Percentiles rank a stretch among this genome's conserved stretches.
Evolutionary conservation across 2,888 invertebrate species (phyloP).

Genomic region (Leptodirus hochenwartii): DNA sequence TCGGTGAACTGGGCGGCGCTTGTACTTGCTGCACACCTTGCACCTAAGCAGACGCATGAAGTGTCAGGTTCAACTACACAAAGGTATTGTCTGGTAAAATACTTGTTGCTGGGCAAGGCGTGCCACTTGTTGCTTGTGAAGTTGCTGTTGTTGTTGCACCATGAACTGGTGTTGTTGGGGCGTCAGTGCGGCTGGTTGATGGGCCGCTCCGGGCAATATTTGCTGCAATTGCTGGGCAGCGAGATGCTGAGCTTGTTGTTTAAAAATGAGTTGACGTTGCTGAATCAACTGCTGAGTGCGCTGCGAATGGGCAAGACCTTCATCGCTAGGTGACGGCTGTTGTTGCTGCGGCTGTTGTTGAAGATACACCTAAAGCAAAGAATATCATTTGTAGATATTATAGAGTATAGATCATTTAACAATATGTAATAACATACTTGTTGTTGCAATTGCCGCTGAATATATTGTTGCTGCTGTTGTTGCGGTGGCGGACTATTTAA

Average conservation of each 20-base stretch:
- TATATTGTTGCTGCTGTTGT: constrained; percentile 24
- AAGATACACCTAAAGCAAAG: constrained; percentile 24
- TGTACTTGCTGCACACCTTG: constrained; percentile 19
- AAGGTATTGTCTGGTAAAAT: constrained; percentile 15
- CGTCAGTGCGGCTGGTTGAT: constrained; percentile 21
- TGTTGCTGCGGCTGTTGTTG: constrained; percentile 25
- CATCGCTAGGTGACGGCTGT: constrained; percentile 11
- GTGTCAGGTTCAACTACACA: constrained; percentile 6
- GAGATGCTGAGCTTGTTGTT: constrained; percentile 25
- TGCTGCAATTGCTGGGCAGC: constrained; percentile 16
- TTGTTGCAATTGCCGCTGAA: no score
- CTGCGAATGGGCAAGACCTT: constrained; percentile 10
- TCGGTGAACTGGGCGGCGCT: constrained; percentile 34
- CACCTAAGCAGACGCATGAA: constrained; percentile 10
- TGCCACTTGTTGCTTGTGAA: constrained; percentile 22
- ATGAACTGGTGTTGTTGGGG: constrained; percentile 16
- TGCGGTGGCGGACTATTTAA: constrained; percentile 24
- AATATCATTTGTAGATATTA: no score
- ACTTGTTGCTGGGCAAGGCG: constrained; percentile 25
- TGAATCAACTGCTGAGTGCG: constrained; percentile 13
- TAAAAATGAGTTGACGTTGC: constrained; percentile 15
- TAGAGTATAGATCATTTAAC: no score
- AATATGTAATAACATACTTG: no score
- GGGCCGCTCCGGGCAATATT: constrained; percentile 21
- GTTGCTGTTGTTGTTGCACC: constrained; percentile 23